Percentiles rank a stretch among this genome's conserved stretches.
These are phyloP conservation scores for Anableps anableps DNA, from an alignment of 2,797 vertebrate species.

Conservation along the genomic window DNA sequence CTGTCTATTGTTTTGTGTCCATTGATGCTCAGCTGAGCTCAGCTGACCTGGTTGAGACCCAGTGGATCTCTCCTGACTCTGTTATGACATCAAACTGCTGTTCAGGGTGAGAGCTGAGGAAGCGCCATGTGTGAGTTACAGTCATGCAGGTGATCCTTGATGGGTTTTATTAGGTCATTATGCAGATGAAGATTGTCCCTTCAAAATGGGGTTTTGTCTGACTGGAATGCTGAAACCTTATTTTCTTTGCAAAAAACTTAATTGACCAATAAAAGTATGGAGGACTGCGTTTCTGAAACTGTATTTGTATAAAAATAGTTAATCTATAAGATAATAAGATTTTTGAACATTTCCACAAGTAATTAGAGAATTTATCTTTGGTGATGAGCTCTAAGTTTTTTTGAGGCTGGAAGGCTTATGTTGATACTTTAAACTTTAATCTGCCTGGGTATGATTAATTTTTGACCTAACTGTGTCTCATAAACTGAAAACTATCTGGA, in stretches of 20 bases:
- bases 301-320: not conserved
- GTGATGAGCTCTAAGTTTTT: too few relatives aligned
- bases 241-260: not conserved
- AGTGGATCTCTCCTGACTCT: conserved; percentile 1
- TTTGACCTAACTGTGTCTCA: too few relatives aligned
- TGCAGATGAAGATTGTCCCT: not conserved
- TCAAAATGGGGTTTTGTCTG: not conserved
- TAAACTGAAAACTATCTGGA: too few relatives aligned
- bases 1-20: not conserved
- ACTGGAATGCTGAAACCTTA: not conserved
- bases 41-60: conserved; percentile 16
- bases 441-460: too few relatives aligned
- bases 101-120: not conserved
- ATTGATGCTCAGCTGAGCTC: not conserved
- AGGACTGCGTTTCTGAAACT: not conserved
- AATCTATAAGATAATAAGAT: not conserved
- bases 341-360: not conserved
- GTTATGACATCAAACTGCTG: not conserved
- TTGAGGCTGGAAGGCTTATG: too few relatives aligned
- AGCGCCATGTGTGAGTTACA: conserved; percentile 15
- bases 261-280: not conserved
- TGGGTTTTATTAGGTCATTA: conserved; percentile 5
- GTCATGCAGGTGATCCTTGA: not conserved
- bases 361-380: too few relatives aligned
- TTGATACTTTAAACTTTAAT: too few relatives aligned